phyloP scores from a whole-genome alignment of 2,797 vertebrate species.

The Poeciliopsis turneri region DNA sequence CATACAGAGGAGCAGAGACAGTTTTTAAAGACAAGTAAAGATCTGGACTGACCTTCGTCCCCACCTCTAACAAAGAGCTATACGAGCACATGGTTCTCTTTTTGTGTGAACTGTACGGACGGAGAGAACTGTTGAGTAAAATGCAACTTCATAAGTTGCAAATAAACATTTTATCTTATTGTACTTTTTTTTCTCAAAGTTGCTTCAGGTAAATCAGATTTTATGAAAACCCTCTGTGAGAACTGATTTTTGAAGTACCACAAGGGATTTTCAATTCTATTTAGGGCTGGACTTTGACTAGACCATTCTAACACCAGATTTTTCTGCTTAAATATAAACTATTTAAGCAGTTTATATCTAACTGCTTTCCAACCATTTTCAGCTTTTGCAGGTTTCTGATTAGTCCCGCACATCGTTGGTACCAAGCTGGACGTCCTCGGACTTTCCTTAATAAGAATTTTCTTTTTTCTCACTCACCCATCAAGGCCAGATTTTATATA shows the following conservation, averaged over 20 bases:
- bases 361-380: no score
- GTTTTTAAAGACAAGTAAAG: constrained; percentile 58
- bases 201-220: not conserved
- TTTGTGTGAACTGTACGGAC: constrained; percentile 51
- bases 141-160: constrained; percentile 61
- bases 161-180: constrained; percentile 27
- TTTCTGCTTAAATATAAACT: not conserved
- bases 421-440: no score
- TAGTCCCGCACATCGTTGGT: no score
- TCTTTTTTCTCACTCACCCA: not conserved
- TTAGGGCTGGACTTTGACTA: not conserved
- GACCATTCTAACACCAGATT: not conserved
- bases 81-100: constrained; percentile 73
- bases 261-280: not conserved
- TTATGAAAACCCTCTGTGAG: not conserved
- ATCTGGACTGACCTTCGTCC: constrained; percentile 52
- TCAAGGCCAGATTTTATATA: not conserved
- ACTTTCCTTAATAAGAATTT: no score
- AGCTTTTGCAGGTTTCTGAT: not conserved
- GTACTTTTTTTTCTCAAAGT: not conserved
- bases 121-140: constrained; percentile 56
- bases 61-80: constrained; percentile 41
- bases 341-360: not conserved
- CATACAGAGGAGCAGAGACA: constrained; percentile 81
- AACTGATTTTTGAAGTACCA: not conserved